phyloP scores from a whole-genome alignment of 2,113 vertebrate genomes.

The Martes martes region DNA sequence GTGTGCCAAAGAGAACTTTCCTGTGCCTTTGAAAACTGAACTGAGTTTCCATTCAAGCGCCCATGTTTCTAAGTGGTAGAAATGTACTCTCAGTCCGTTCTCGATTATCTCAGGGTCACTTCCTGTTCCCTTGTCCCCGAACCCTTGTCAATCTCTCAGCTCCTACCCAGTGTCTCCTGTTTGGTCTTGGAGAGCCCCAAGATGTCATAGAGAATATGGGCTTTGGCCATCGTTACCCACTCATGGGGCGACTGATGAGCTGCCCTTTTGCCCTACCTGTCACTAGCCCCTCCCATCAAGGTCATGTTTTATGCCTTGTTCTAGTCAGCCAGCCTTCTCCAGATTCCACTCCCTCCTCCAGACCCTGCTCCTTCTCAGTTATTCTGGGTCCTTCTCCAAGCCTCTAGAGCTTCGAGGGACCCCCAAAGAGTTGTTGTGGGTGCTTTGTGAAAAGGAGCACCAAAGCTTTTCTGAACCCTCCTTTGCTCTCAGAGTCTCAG shows the following conservation, averaged over 20 bases:
- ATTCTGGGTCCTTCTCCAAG: not conserved
- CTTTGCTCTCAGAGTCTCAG: not conserved
- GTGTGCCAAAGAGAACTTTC: not conserved
- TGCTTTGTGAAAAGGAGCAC: not conserved
- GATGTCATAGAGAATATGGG: not conserved
- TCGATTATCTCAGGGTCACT: not conserved
- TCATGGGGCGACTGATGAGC: not conserved
- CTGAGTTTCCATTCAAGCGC: not conserved
- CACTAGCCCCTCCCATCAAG: not conserved
- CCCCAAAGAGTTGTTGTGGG: not conserved
- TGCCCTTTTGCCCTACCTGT: not conserved
- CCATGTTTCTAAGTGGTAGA: not conserved
- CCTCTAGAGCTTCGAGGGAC: not conserved
- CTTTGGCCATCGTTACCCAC: not conserved
- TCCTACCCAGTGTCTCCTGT: not conserved
- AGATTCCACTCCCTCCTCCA: not conserved
- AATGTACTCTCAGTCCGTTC: not conserved
- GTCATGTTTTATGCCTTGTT: not conserved
- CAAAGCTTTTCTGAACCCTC: not conserved
- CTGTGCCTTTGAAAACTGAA: not conserved
- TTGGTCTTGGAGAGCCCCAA: not conserved
- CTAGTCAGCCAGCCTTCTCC: not conserved
- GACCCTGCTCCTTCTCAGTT: not conserved
- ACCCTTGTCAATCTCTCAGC: not conserved
- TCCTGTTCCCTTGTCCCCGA: too few species aligned